Evolutionary conservation across 2,888 invertebrate species (phyloP).

Genomic region (Piscicola geometra): DNA sequence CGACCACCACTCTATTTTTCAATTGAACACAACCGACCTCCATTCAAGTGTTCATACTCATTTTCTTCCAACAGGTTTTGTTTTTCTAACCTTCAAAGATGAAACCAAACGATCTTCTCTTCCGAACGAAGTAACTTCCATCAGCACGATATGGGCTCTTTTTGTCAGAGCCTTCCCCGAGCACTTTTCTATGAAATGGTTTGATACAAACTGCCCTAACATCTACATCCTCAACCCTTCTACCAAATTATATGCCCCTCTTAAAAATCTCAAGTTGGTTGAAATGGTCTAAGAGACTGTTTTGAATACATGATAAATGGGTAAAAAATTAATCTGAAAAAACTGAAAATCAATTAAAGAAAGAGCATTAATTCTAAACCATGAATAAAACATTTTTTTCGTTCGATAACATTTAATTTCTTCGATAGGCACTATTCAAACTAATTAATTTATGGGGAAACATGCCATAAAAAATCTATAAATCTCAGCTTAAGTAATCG

Average conservation of each 20-base stretch:
- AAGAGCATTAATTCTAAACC: too few species aligned
- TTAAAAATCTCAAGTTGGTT: conserved; percentile 71
- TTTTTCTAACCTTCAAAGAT: conserved; percentile 77
- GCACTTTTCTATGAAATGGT: conserved; percentile 84
- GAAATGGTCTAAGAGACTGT: background rate
- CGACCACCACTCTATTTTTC: too few species aligned
- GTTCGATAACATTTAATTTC: background rate
- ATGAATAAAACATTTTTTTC: too few species aligned
- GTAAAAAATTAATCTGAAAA: too few species aligned
- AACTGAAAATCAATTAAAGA: too few species aligned
- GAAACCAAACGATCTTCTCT: conserved; percentile 86
- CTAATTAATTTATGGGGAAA: too few species aligned
- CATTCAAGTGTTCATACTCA: too few species aligned
- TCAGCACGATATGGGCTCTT: conserved; percentile 86
- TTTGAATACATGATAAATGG: background rate
- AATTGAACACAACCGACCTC: too few species aligned
- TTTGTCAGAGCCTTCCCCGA: conserved; percentile 85
- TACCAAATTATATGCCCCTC: conserved; percentile 94
- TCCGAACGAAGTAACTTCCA: conserved; percentile 88
- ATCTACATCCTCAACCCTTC: conserved; percentile 94
- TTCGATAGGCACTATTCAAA: too few species aligned
- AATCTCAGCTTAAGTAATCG: too few species aligned
- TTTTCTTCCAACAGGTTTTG: too few species aligned
- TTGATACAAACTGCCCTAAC: conserved; percentile 53
- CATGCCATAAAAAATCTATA: too few species aligned